Evolutionary conservation across 2,113 vertebrate species (phyloP).

Genomic region (Columba janthina): DNA sequence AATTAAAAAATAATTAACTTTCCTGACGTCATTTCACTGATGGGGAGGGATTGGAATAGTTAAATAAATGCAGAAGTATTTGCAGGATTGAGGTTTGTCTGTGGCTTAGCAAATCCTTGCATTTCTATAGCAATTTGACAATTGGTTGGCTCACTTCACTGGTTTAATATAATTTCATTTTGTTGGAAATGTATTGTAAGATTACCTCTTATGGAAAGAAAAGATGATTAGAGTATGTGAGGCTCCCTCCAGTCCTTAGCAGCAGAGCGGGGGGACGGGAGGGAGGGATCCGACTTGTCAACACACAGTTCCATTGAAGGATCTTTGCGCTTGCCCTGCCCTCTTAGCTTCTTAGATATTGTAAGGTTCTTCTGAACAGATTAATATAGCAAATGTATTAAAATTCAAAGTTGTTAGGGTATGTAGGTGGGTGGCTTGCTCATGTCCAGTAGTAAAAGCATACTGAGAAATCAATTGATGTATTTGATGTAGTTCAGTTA

Average conservation of each 20-base stretch:
- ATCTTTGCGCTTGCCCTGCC: background rate
- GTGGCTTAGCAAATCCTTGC: background rate
- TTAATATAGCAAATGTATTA: background rate
- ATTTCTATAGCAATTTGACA: background rate
- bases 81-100: background rate
- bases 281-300: background rate
- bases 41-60: background rate
- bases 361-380: background rate
- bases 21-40: background rate
- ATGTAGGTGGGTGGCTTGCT: background rate
- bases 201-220: slow-evolving; percentile 3
- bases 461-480: background rate
- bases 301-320: background rate
- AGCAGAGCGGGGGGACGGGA: background rate
- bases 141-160: background rate
- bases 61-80: background rate
- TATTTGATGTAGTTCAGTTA: background rate
- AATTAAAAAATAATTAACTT: background rate
- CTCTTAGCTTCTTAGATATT: background rate
- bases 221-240: background rate
- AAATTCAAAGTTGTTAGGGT: background rate
- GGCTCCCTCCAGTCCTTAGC: background rate
- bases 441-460: background rate
- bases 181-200: background rate
- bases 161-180: slow-evolving; percentile 2